Conservation (phyloP, 2,797 vertebrate species). For the Alosa sapidissima region DNA sequence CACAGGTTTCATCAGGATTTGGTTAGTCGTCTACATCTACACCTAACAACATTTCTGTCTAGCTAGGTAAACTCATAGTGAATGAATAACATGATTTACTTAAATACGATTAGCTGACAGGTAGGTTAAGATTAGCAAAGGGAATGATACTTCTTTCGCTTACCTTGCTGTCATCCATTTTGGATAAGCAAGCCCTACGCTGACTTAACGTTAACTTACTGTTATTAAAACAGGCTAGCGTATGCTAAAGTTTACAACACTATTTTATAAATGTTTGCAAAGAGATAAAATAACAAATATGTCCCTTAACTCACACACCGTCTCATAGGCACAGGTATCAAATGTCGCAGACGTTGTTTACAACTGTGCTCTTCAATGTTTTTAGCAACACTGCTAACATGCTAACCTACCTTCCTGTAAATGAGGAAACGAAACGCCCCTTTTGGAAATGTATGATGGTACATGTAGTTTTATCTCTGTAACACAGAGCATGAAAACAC, state of each 20-base stretch:
- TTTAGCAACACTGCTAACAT: conserved; percentile 51
- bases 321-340: not conserved
- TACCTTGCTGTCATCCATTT: conserved; percentile 75
- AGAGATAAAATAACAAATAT: not conserved
- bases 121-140: not conserved
- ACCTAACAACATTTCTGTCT: not conserved
- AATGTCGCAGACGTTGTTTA: not conserved
- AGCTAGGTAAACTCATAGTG: not conserved
- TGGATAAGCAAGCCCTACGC: conserved; percentile 45
- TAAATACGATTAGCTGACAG: not conserved
- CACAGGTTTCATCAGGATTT: not conserved
- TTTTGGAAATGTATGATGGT: conserved; percentile 38
- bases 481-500: too few relatives aligned
- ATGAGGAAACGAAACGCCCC: conserved; percentile 1
- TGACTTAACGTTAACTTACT: conserved; percentile 1
- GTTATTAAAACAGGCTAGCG: not conserved
- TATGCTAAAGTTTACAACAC: not conserved
- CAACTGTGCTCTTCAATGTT: conserved; percentile 43
- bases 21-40: not conserved
- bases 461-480: conserved; percentile 25
- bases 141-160: conserved; percentile 14
- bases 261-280: not conserved
- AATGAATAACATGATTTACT: not conserved
- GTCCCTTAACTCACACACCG: not conserved
- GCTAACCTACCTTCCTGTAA: conserved; percentile 42